A percentile compares a stretch with the other conserved stretches of the same genome.
Conservation (phyloP, 2,888 invertebrate genomes). For the Scaptodrosophila latifasciaeformis region DNA sequence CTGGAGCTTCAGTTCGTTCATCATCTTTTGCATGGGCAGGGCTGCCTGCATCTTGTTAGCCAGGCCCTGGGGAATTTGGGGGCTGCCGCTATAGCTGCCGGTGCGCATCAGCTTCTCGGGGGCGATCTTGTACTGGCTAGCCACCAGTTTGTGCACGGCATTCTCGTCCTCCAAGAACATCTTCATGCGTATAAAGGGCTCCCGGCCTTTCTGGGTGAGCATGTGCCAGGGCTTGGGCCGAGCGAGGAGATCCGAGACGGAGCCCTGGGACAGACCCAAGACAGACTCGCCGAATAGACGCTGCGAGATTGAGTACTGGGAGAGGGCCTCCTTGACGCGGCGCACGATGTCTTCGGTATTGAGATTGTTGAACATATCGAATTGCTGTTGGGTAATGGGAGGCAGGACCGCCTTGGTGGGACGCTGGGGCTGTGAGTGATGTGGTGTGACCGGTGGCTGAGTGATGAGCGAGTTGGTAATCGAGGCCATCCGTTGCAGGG, state of each 20-base stretch:
- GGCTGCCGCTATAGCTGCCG: constrained; percentile 91
- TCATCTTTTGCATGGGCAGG: constrained; percentile 81
- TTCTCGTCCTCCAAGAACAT: constrained; percentile 98
- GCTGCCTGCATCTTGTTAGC: constrained; percentile 85
- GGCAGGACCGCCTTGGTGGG: constrained; percentile 97
- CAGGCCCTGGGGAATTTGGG: constrained; percentile 82
- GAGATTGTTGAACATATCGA: constrained; percentile 97
- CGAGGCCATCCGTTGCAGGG: constrained; percentile 97
- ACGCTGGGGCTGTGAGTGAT: constrained; percentile 88
- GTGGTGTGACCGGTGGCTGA: constrained; percentile 89
- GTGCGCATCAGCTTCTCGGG: constrained; percentile 98
- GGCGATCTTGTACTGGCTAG: constrained; percentile 98
- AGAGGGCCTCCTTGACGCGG: constrained; percentile 94
- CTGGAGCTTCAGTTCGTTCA: constrained; percentile 85
- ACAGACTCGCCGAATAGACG: constrained; percentile 98
- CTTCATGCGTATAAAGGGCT: constrained; percentile 98
- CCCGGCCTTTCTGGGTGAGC: constrained; percentile 97
- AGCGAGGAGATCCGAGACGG: constrained; percentile 97
- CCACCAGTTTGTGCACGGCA: constrained; percentile 95
- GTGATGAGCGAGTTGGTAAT: constrained; percentile 97
- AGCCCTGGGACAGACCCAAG: constrained; percentile 96
- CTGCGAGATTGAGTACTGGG: constrained; percentile 98
- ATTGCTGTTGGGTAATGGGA: constrained; percentile 98
- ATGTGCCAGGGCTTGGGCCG: constrained; percentile 99
- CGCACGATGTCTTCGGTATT: constrained; percentile 99